Base-by-base conservation (phyloP, 1,140 invertebrate genomes). In the Euborellia annulipes region DNA sequence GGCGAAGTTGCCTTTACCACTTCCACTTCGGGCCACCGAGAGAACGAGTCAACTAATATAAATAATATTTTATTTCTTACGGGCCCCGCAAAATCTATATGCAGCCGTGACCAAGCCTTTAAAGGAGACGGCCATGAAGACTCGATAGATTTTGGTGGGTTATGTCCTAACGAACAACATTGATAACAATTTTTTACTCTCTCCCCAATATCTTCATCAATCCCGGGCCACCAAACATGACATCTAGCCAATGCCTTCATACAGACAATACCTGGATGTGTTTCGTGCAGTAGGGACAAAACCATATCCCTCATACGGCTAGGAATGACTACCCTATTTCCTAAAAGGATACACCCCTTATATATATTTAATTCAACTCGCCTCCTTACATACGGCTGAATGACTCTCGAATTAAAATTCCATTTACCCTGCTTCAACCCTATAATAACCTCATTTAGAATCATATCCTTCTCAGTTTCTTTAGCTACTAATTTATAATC, bases 181-280 rank as follows among this genome's bases (percentile, higher is more conserved):
- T 57, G 55, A 14, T 54, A 52, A 50, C 71, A 75, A 2, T 34
- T 18, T 51, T 62, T 64, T 3, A 65, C 56, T 19, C 54, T 49
- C 14, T 51, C 54, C 60, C 69, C 65, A 1, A 58, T 60, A 11
- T 70, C 62, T 43, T 56, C 55, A 49, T 75, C 65, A 0, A 73
- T 63, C 21, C 52, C 54, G 9, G 59, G 61, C 68, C 67, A 75
- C 64, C 66, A 74, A 6, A 71, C 58, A 52, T 72, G 67, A 11
- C 52, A 55, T 14, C 69, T 39, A 2, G 73, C 58, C 11, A 70
- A 38, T 1, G 55, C 49, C 55, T 76, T 76, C 69, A 75, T 76
- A 0, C 55, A 58, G 0, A 62, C 61, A 7, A 72, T 64, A 3
- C 71, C 69, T 3, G 62, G 59, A 52, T 75, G 71, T 3, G 59